phyloP scores from a whole-genome alignment of 2,797 vertebrate genomes.

The Rhabdophis nuchalis region DNA sequence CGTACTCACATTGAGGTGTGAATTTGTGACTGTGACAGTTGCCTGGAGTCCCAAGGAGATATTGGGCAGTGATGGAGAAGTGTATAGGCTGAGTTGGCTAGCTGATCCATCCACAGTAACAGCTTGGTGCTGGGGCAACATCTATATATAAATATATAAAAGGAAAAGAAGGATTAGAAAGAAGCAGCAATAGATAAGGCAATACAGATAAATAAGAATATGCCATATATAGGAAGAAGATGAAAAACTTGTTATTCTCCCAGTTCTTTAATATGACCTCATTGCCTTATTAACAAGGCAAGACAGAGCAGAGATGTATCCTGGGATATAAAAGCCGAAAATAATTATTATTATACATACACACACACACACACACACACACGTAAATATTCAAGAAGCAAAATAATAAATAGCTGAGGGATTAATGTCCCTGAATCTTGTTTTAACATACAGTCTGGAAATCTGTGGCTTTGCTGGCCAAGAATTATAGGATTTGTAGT shows the following conservation, averaged over 20 bases:
- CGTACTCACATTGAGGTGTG: slow-evolving; percentile 82
- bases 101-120: slow-evolving; percentile 83
- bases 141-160: slow-evolving; percentile 58
- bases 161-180: not conserved
- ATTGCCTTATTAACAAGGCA: not conserved
- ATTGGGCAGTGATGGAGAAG: slow-evolving; percentile 93
- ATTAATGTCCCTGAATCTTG: not conserved
- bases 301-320: not conserved
- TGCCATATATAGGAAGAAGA: not conserved
- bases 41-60: slow-evolving; percentile 92
- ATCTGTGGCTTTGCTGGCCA: not conserved
- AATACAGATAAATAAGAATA: not conserved
- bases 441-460: not conserved
- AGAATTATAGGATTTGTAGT: not conserved
- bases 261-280: not conserved
- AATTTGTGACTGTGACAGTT: slow-evolving; percentile 79
- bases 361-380: too few species aligned
- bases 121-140: slow-evolving; percentile 86
- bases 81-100: slow-evolving; percentile 90
- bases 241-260: not conserved
- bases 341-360: too few species aligned
- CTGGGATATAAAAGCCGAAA: not conserved
- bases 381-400: not conserved
- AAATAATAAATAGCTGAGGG: not conserved
- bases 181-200: not conserved